Evolutionary conservation across 2,888 invertebrate species (phyloP).

Genomic region (Sarcophaga caerulescens): DNA sequence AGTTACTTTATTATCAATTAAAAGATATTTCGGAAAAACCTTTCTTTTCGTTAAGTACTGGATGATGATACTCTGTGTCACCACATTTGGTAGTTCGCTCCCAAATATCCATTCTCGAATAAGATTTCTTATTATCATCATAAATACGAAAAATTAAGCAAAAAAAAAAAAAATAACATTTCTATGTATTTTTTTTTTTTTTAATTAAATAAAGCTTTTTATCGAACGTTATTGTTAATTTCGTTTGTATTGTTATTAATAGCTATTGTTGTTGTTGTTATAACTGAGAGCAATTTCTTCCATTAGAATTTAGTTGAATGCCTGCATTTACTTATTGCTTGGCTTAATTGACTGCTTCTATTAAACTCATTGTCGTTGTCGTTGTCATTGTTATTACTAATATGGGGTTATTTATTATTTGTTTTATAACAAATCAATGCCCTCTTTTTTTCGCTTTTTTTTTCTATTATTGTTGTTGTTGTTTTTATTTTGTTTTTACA

Average conservation of each 20-base stretch:
- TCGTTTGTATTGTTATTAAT: background rate
- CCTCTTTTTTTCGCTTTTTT: slow-evolving; percentile 11
- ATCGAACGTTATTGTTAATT: slow-evolving; percentile 12
- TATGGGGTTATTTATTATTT: slow-evolving; percentile 2
- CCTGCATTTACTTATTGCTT: slow-evolving; percentile 1
- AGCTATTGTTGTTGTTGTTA: background rate
- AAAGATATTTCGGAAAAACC: slow-evolving; percentile 12
- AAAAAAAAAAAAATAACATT: slow-evolving; percentile 34
- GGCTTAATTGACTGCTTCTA: background rate
- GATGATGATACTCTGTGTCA: background rate
- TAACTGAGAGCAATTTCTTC: slow-evolving; percentile 7
- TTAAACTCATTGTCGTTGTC: slow-evolving; percentile 21
- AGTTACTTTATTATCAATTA: slow-evolving; percentile 29
- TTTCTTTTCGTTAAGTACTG: background rate
- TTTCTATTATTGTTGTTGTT: background rate
- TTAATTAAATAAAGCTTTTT: slow-evolving; percentile 47
- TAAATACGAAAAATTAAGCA: background rate
- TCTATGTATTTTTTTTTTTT: slow-evolving; percentile 1
- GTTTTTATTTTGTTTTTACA: background rate
- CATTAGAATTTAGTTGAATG: slow-evolving; percentile 13
- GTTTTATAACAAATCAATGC: slow-evolving; percentile 29
- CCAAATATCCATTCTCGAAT: background rate
- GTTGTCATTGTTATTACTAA: no score
- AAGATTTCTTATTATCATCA: slow-evolving; percentile 43
- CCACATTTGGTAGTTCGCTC: background rate